phyloP scores from a whole-genome alignment of 2,888 invertebrate species.

The Metopia argyrocephala region DNA sequence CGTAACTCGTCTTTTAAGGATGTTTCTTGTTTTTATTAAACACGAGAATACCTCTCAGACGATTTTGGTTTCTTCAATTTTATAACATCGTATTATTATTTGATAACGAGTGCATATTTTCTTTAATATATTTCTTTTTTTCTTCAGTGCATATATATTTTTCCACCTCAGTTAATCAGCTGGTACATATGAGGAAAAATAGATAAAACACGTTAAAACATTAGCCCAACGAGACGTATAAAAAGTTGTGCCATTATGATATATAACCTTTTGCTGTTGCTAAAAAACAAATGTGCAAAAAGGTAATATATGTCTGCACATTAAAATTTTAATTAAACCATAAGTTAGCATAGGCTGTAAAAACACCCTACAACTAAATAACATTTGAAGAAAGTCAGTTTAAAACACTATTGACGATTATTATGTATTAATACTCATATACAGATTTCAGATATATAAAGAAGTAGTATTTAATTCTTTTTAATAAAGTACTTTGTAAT shows the following conservation, averaged over 20 bases:
- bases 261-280: constrained; percentile 45
- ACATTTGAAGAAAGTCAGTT: neutral
- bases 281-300: constrained; percentile 27
- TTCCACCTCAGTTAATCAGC: constrained; percentile 36
- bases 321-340: neutral
- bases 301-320: constrained; percentile 6
- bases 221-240: constrained; percentile 40
- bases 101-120: too few relatives aligned
- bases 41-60: too few relatives aligned
- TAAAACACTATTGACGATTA: too few relatives aligned
- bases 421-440: too few relatives aligned
- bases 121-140: constrained; percentile 1
- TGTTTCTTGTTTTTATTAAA: too few relatives aligned
- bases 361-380: constrained; percentile 2
- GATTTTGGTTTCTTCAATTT: too few relatives aligned
- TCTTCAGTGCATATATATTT: constrained; percentile 1
- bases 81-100: too few relatives aligned
- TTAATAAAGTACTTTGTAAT: too few relatives aligned
- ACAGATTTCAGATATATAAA: too few relatives aligned
- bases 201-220: constrained; percentile 60
- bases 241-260: constrained; percentile 49
- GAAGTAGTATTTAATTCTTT: too few relatives aligned
- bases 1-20: too few relatives aligned
- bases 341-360: neutral
- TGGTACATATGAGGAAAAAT: constrained; percentile 14